Evolutionary conservation across 2,888 invertebrate genomes (phyloP).

Genomic region (Lasioglossum morio): DNA sequence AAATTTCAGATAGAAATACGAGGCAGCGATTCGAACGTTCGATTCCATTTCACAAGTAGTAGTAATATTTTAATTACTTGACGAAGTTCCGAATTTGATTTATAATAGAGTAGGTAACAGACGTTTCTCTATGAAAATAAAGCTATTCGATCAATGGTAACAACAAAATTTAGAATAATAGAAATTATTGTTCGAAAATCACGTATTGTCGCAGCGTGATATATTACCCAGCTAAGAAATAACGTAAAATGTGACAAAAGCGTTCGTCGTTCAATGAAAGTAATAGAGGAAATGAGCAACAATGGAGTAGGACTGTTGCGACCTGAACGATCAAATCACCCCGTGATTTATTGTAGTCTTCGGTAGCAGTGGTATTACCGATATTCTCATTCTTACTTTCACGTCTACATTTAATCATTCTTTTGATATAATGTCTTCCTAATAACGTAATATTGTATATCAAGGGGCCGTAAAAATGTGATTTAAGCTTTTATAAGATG

Average conservation of each 20-base stretch:
- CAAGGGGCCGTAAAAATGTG: not conserved
- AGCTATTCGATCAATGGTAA: not conserved
- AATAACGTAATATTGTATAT: not conserved
- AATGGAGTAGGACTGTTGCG: not conserved
- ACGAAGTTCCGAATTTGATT: not conserved
- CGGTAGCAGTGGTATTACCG: not conserved
- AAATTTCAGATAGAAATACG: not conserved
- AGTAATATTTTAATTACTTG: not conserved
- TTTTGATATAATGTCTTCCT: not conserved
- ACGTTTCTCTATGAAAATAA: too few species aligned
- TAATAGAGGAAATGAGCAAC: not conserved
- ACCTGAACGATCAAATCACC: not conserved
- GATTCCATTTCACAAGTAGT: not conserved
- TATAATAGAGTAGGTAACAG: too few species aligned
- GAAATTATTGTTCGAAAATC: not conserved
- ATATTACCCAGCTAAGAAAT: not conserved
- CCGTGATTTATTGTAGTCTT: constrained; percentile 3
- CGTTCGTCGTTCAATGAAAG: not conserved
- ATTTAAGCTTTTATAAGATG: not conserved
- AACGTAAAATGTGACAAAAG: constrained; percentile 2
- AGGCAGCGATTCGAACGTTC: not conserved
- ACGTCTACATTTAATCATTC: not conserved
- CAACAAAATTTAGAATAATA: not conserved
- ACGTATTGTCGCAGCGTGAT: constrained; percentile 4
- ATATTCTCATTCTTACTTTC: not conserved